Base-by-base conservation (phyloP, 2,113 vertebrate species). In the Asarcornis scutulata region DNA sequence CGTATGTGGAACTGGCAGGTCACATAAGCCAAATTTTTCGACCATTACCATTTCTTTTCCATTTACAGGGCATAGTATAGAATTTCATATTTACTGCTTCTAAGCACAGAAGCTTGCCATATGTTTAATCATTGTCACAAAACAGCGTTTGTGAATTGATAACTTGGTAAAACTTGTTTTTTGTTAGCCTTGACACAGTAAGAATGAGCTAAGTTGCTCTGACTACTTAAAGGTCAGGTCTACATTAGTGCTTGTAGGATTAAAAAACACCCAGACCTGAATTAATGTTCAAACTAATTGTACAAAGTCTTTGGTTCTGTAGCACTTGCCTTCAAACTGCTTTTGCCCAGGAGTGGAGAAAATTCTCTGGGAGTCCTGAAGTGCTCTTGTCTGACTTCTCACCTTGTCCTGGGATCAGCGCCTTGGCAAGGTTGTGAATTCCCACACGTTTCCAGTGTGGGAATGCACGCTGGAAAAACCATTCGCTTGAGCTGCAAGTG, bases 351-450 rank as follows among this genome's bases (percentile, higher is more conserved):
- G 1, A 21, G 26, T 14, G 38, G 44, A 29, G 50, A 80, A 73
- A 76, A 25, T 27, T 76, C 25, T 38, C 13, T 84, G 34, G 13
- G 29, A 42, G 11, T 26, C 29, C 46, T 82, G 46, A 55, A 55
- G 23, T 27, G n/a, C 56, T 87, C 6, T 0, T 2, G 3, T 75
- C 48, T 69, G 67, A 69, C 38, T 83, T 79, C 46, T 82, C 52
- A 6, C 52, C 46, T 71, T 58, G 36, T 44, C 44, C 3, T 2
- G 36, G 53, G 73, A 13, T 59, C 36, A 0, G 0, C 0, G 4
- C 79, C 75, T 50, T 53, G 58, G 29, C 56, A 42, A 26, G 14
- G 8, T 63, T 46, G 15, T 58, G 79, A 76, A 59, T 93, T 53
- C 81, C 75, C 52, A 15, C 29, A 1, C 3, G 1, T 29, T 94